A percentile compares a stretch with the other conserved stretches of the same genome.
phyloP scores from a whole-genome alignment of 2,797 vertebrate species.

The Amniataba percoides region DNA sequence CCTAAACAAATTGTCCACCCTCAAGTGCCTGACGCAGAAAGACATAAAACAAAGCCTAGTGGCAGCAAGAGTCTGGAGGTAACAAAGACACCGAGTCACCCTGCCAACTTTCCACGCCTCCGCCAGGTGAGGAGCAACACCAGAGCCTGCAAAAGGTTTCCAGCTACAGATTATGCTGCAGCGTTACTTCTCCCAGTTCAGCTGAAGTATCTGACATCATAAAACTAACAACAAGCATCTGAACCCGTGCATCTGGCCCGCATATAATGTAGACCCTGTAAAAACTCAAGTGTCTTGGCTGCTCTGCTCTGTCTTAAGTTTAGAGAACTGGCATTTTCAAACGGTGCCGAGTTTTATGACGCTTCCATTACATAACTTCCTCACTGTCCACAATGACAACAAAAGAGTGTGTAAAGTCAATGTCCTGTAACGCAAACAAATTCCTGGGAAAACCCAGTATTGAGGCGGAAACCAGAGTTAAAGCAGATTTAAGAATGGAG shows the following conservation, averaged over 20 bases:
- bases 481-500: conserved; percentile 17
- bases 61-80: conserved; percentile 68
- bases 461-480: conserved; percentile 50
- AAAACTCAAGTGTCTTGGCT: conserved; percentile 72
- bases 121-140: conserved; percentile 63
- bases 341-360: conserved; percentile 78
- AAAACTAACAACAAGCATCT: conserved; percentile 82
- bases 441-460: conserved; percentile 63
- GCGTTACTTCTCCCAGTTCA: conserved; percentile 55
- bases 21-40: conserved; percentile 77
- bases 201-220: conserved; percentile 76
- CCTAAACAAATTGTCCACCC: conserved; percentile 83
- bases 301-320: conserved; percentile 80
- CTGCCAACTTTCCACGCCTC: conserved; percentile 70
- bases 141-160: conserved; percentile 53
- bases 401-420: conserved; percentile 87
- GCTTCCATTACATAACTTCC: conserved; percentile 84
- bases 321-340: conserved; percentile 78
- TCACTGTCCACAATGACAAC: conserved; percentile 79
- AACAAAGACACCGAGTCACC: conserved; percentile 54
- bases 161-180: conserved; percentile 57
- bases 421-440: conserved; percentile 84
- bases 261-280: conserved; percentile 70
- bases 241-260: conserved; percentile 76
- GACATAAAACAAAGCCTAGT: conserved; percentile 79